Evolutionary conservation across 2,113 vertebrate species (phyloP).

Genomic region (Empidonax alnorum): DNA sequence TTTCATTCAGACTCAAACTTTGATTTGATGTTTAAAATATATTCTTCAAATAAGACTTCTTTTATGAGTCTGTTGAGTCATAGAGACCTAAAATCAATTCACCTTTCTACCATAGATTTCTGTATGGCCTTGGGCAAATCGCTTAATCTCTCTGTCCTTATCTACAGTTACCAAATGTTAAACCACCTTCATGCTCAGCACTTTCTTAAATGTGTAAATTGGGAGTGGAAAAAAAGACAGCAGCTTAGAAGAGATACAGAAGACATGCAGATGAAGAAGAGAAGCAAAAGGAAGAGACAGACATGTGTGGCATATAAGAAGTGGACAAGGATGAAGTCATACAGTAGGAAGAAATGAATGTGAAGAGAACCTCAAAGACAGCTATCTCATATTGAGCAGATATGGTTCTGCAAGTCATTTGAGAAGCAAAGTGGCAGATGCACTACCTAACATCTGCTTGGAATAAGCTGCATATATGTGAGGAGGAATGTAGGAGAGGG

Average conservation of each 20-base stretch:
- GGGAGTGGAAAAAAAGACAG: not conserved
- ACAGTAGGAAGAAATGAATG: not conserved
- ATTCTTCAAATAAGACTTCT: not conserved
- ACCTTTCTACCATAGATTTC: conserved; percentile 9
- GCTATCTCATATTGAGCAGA: not conserved
- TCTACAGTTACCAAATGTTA: not conserved
- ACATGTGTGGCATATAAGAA: not conserved
- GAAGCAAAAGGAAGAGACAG: not conserved
- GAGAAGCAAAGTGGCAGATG: conserved; percentile 39
- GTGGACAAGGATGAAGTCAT: not conserved
- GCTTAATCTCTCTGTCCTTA: conserved; percentile 11
- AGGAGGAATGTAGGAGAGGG: not conserved
- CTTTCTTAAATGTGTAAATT: not conserved
- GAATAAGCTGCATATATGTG: not conserved
- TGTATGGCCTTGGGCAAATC: not conserved
- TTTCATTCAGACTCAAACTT: conserved; percentile 19
- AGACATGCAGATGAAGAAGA: not conserved
- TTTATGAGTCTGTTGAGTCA: conserved; percentile 33
- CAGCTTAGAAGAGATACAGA: not conserved
- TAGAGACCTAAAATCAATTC: not conserved
- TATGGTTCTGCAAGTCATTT: not conserved
- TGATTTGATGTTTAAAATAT: conserved; percentile 35
- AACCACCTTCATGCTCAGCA: not conserved
- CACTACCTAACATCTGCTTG: conserved; percentile 17
- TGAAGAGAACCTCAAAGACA: not conserved